phyloP scores from a whole-genome alignment of 2,113 vertebrate species.

The Corvus hawaiiensis region DNA sequence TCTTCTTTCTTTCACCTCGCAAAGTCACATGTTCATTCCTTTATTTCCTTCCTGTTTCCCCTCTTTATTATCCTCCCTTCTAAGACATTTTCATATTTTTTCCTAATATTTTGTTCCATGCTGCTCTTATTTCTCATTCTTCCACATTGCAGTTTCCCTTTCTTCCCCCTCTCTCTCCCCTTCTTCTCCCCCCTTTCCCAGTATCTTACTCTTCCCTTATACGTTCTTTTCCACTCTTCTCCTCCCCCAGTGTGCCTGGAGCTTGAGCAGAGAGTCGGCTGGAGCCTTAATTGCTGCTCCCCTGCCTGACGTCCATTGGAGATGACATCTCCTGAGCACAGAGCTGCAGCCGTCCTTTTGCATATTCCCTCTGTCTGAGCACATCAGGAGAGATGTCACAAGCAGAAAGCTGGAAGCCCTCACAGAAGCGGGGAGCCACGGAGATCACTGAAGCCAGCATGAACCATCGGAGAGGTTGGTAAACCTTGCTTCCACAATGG shows the following conservation, averaged over 20 bases:
- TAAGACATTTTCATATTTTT: neutral
- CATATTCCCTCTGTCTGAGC: conserved; percentile 80
- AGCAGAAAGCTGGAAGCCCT: conserved; percentile 66
- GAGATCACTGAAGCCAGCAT: conserved; percentile 49
- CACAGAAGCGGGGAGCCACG: neutral
- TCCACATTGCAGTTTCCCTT: neutral
- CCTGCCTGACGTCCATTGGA: conserved; percentile 67
- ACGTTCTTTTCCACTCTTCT: neutral
- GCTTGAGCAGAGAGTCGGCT: conserved; percentile 16
- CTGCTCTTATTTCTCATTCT: neutral
- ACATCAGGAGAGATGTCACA: conserved; percentile 73
- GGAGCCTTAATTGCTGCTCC: conserved; percentile 63
- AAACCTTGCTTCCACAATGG: conserved; percentile 37
- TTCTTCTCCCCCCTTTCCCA: neutral
- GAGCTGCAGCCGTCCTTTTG: conserved; percentile 70
- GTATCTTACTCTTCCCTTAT: neutral
- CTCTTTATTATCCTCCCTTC: neutral
- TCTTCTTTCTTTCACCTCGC: neutral
- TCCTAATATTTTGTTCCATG: neutral
- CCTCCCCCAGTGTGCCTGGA: conserved; percentile 43
- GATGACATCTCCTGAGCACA: conserved; percentile 71
- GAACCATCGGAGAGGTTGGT: conserved; percentile 59
- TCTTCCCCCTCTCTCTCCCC: neutral
- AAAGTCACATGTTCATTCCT: neutral
- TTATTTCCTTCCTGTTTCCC: neutral